These are phyloP conservation scores for Drosophila kepulauana DNA, from an alignment of 1,140 invertebrate genomes.

Conservation along the genomic window DNA sequence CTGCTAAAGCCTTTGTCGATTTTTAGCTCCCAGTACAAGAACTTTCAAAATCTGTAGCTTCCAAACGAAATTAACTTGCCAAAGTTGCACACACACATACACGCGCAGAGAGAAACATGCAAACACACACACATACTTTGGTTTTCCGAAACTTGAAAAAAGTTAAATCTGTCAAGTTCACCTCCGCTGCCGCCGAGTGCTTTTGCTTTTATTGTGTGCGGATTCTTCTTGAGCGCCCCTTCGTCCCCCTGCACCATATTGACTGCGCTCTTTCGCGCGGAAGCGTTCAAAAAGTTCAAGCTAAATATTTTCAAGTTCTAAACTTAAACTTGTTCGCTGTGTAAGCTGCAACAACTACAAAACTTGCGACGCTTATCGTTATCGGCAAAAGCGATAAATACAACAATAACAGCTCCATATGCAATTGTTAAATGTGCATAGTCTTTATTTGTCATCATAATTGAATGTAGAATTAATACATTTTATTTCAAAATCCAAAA, in stretches of 20 bases:
- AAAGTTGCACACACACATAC: conserved; percentile 61
- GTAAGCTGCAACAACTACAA: conserved; percentile 63
- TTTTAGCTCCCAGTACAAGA: conserved; percentile 84
- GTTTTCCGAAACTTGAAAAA: conserved; percentile 82
- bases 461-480: too few species aligned
- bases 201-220: conserved; percentile 73
- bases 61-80: conserved; percentile 81
- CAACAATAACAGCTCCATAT: not conserved
- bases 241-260: conserved; percentile 7
- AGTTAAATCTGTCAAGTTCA: conserved; percentile 82
- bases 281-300: conserved; percentile 63
- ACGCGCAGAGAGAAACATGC: not conserved
- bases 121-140: conserved; percentile 40
- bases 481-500: too few species aligned
- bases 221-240: conserved; percentile 39
- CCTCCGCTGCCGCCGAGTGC: conserved; percentile 63
- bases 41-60: conserved; percentile 84
- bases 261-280: conserved; percentile 14
- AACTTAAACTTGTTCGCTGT: conserved; percentile 64
- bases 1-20: conserved; percentile 83
- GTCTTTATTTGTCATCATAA: too few species aligned
- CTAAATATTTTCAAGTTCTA: conserved; percentile 67
- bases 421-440: too few species aligned
- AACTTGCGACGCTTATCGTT: conserved; percentile 55
- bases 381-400: conserved; percentile 38